Evolutionary conservation across 1,140 invertebrate genomes (phyloP).

Genomic region (Mizuhopecten yessoensis): DNA sequence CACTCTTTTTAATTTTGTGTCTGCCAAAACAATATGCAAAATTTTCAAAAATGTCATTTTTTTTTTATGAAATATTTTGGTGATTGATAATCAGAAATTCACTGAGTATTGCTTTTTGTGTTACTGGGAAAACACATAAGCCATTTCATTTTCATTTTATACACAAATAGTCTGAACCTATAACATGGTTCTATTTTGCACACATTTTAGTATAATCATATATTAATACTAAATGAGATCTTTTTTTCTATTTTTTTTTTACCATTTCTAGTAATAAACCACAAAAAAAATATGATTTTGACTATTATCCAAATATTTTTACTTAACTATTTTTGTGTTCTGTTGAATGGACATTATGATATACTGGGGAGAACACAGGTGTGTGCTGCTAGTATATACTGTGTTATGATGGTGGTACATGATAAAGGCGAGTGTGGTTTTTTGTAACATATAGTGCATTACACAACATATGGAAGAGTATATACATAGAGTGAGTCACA

Average conservation of each 20-base stretch:
- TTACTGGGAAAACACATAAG: background rate
- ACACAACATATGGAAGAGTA: background rate
- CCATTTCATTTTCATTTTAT: background rate
- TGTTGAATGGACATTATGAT: too few species aligned
- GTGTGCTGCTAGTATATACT: background rate
- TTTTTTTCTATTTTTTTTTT: background rate
- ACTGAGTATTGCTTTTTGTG: slow-evolving; percentile 11
- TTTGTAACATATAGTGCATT: background rate
- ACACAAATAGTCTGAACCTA: slow-evolving; percentile 33
- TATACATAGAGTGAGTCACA: background rate
- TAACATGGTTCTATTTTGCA: background rate
- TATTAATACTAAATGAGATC: background rate
- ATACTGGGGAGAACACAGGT: background rate
- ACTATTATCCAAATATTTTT: background rate
- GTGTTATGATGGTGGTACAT: background rate
- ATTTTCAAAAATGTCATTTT: background rate
- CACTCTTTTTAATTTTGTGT: background rate
- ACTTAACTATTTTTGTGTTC: background rate
- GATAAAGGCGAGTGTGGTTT: background rate
- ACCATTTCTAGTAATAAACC: background rate
- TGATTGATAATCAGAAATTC: background rate
- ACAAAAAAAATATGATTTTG: background rate
- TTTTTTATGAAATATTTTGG: background rate
- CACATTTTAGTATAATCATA: background rate
- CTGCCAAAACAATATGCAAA: background rate